Conservation (phyloP, 1,140 invertebrate genomes). For the Drosophila kepulauana region DNA sequence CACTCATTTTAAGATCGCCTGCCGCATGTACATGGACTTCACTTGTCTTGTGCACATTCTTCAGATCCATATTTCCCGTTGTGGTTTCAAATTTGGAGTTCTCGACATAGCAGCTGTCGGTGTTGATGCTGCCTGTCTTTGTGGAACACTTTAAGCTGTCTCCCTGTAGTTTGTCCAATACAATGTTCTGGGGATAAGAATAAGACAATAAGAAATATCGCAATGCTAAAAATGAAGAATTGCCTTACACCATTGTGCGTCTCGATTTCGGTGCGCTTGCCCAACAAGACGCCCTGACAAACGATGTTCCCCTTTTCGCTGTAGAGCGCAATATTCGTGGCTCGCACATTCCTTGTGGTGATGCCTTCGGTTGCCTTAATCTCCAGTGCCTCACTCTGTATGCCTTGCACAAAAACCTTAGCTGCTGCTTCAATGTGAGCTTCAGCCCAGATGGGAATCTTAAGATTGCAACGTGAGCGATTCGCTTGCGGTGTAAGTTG, state of each 20-base stretch:
- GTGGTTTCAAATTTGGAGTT: conserved; percentile 74
- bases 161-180: conserved; percentile 75
- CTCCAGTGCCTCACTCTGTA: conserved; percentile 63
- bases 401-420: conserved; percentile 56
- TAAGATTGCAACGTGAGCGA: conserved; percentile 60
- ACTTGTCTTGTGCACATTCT: conserved; percentile 77
- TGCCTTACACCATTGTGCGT: conserved; percentile 65
- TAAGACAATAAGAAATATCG: not conserved
- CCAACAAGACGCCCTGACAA: conserved; percentile 69
- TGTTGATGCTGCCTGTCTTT: conserved; percentile 63
- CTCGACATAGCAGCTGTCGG: conserved; percentile 78
- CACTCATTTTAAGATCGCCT: conserved; percentile 77
- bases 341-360: conserved; percentile 64
- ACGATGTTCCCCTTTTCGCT: conserved; percentile 68
- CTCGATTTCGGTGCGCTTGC: conserved; percentile 61
- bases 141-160: conserved; percentile 67
- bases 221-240: not conserved
- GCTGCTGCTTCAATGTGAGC: conserved; percentile 44
- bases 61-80: conserved; percentile 65
- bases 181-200: conserved; percentile 57
- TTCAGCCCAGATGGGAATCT: conserved; percentile 67
- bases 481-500: conserved; percentile 32
- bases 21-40: conserved; percentile 66
- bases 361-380: conserved; percentile 61
- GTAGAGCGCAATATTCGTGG: conserved; percentile 54